phyloP scores from a whole-genome alignment of 2,113 vertebrate species.

The Macaca fascicularis region T2T-MFA8v1.1 NC_088377.1:151755501-151756000 shows the following conservation, averaged over 20 bases:
- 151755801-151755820: neutral
- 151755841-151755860: neutral
- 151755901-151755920: neutral
- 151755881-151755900: neutral
- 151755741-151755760: neutral
- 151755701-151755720: neutral
- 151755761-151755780: neutral
- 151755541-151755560: neutral
- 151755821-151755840: neutral
- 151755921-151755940: neutral
- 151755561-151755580: neutral
- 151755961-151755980: neutral
- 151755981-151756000: neutral
- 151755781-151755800: neutral
- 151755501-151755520: neutral
- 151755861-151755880: neutral
- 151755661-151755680: neutral
- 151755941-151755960: neutral
- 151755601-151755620: neutral
- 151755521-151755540: neutral
- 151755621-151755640: no score
- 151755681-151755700: neutral
- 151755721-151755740: rapidly evolving
- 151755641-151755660: neutral
- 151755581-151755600: neutral